These are phyloP conservation scores for Tortrix viridana DNA, from an alignment of 2,888 invertebrate genomes.

Conservation along the genomic window DNA sequence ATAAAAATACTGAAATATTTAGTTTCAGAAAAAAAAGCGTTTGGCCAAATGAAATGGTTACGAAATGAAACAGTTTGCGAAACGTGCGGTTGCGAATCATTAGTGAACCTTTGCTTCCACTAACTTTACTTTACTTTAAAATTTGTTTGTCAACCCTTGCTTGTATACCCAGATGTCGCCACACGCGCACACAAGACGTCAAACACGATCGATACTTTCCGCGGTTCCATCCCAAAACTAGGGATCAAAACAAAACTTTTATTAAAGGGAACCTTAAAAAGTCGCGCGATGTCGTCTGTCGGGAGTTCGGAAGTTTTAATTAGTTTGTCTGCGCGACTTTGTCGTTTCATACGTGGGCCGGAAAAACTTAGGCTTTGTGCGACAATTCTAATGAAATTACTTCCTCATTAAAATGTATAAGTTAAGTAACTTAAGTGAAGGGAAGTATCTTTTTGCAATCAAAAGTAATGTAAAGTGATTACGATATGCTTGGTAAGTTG, in stretches of 20 bases:
- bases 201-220: not conserved
- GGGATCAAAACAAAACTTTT: conserved; percentile 26
- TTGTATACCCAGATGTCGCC: not conserved
- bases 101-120: too few species aligned
- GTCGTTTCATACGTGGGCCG: conserved; percentile 24
- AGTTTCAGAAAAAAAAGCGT: too few species aligned
- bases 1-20: too few species aligned
- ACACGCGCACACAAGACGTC: not conserved
- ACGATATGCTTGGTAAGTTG: conserved; percentile 4
- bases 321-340: conserved; percentile 19
- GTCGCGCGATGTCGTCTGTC: conserved; percentile 26
- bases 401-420: conserved; percentile 26
- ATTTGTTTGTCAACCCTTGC: not conserved
- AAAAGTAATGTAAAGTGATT: conserved; percentile 25
- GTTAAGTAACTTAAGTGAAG: not conserved
- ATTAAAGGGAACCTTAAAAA: conserved; percentile 31
- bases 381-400: conserved; percentile 16
- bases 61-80: too few species aligned
- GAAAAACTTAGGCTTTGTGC: conserved; percentile 23
- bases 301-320: conserved; percentile 28
- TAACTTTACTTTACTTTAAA: too few species aligned
- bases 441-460: conserved; percentile 14
- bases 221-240: not conserved
- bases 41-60: too few species aligned
- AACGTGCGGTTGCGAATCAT: too few species aligned